A percentile compares a stretch with the other conserved stretches of the same genome.
These are phyloP conservation scores for Maccullochella peelii DNA, from an alignment of 2,113 vertebrate genomes.

Conservation along the genomic window DNA sequence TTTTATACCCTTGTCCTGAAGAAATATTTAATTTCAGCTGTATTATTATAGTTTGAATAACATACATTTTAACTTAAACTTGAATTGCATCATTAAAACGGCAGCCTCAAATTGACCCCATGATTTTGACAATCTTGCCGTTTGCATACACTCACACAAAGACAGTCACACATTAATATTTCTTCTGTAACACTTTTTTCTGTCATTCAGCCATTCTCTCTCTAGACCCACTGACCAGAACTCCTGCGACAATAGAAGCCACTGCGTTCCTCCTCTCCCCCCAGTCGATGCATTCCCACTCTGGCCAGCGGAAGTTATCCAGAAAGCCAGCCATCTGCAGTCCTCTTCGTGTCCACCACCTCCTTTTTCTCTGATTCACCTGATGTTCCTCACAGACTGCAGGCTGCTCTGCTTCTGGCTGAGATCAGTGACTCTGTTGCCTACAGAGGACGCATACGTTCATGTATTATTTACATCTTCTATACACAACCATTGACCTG, in stretches of 20 bases:
- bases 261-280: conserved; percentile 90
- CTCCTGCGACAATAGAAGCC: conserved; percentile 89
- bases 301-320: conserved; percentile 93
- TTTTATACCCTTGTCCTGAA: too few relatives aligned
- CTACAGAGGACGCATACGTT: neutral
- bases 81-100: too few relatives aligned
- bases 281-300: conserved; percentile 93
- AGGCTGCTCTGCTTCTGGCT: conserved; percentile 5
- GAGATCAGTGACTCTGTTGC: neutral
- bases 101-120: too few relatives aligned
- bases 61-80: neutral
- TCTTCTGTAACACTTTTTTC: neutral
- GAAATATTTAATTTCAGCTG: too few relatives aligned
- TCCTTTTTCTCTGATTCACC: neutral
- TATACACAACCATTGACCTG: neutral
- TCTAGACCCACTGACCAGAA: conserved; percentile 84
- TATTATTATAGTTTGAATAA: too few relatives aligned
- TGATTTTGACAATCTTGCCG: neutral
- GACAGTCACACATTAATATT: neutral
- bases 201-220: neutral
- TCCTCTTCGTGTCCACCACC: too few relatives aligned
- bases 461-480: neutral
- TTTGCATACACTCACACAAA: neutral
- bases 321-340: conserved; percentile 91
- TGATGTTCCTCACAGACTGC: neutral